Base-by-base conservation (phyloP, 2,888 invertebrate species). In the Drosophila longiperda region DNA sequence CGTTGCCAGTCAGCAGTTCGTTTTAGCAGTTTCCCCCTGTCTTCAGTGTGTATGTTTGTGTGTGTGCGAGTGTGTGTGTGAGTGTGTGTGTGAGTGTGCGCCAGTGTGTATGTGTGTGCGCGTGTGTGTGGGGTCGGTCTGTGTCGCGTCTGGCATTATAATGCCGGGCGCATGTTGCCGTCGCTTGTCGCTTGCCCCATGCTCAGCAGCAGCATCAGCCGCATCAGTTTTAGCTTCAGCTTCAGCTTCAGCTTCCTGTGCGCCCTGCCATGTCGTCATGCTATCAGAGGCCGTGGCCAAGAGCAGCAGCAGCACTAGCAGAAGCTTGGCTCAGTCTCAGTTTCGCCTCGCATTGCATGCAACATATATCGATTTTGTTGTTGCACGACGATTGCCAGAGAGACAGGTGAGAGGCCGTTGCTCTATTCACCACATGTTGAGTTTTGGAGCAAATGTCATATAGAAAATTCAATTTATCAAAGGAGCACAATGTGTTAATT, bases 101-200 rank as follows among this genome's bases (percentile, higher is more conserved):
- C n/a, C n/a, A n/a, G 23, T 36, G 17, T 54, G 32, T 42, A 55
- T 45, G 9, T 68, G 42, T 61, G 45, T 49, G 29, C 64, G 40
- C 68, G 26, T 68, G 29, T 64, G 15, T 57, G 49, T 53, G 74
- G 63, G 71, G 67, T 77, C 69, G 80, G 74, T 77, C 80, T 82
- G 80, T 80, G 88, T 88, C 85, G 86, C 85, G 88, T 88, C 87
- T 86, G 88, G 88, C 88, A 86, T 86, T 86, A 86, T 86, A 78
- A 83, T 78, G 80, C 73, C 78, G 66, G 65, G 78, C 79, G 82
- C 82, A 79, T 82, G 74, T 70, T 79, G 74, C 77, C 54, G 7
- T 73, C 72, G 75, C 73, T 63, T 76, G 65, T 70, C 75, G 72
- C 82, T 75, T 68, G 80, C 70, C 82, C 77, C 87, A 85, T 60